A percentile compares a stretch with the other conserved stretches of the same genome.
These are phyloP conservation scores for Halocynthia roretzi DNA, from an alignment of 23 tunicate species.

Conservation along the genomic window DNA sequence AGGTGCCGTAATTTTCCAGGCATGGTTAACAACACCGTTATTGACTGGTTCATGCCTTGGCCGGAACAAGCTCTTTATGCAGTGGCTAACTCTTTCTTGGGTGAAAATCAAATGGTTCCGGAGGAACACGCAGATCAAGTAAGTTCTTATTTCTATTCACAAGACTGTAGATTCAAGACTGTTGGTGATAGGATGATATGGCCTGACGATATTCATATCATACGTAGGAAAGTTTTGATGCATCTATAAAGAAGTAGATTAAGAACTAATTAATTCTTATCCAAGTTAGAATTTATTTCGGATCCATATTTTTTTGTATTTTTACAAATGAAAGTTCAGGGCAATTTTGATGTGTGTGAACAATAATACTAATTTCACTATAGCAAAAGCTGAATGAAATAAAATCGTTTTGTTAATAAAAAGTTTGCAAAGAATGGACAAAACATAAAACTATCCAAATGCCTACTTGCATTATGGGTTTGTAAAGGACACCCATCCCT, in stretches of 20 bases:
- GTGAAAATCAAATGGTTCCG: conserved; percentile 96
- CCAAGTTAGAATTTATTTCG: no score
- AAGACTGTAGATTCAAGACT: neutral
- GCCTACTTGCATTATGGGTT: no score
- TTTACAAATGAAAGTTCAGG: no score
- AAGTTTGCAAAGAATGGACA: no score
- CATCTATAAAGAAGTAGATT: neutral
- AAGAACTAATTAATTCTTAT: no score
- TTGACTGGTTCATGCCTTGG: conserved; percentile 99
- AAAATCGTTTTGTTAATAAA: no score
- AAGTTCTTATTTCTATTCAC: neutral
- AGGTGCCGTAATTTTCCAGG: conserved; percentile 99
- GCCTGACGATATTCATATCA: neutral
- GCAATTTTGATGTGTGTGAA: no score
- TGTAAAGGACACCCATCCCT: no score
- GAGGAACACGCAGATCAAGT: conserved; percentile 91
- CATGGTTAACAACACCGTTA: conserved; percentile 96
- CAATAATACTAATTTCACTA: no score
- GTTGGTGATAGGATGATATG: neutral
- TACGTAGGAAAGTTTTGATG: neutral
- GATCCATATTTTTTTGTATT: no score
- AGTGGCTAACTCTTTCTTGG: conserved; percentile 91
- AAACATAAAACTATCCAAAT: no score
- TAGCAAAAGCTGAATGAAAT: no score
- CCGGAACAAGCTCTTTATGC: conserved; percentile 97